Evolutionary conservation across 2,113 vertebrate genomes (phyloP), one percentile per base, ranked within the genome.

Genomic region (Lynx canadensis): DNA sequence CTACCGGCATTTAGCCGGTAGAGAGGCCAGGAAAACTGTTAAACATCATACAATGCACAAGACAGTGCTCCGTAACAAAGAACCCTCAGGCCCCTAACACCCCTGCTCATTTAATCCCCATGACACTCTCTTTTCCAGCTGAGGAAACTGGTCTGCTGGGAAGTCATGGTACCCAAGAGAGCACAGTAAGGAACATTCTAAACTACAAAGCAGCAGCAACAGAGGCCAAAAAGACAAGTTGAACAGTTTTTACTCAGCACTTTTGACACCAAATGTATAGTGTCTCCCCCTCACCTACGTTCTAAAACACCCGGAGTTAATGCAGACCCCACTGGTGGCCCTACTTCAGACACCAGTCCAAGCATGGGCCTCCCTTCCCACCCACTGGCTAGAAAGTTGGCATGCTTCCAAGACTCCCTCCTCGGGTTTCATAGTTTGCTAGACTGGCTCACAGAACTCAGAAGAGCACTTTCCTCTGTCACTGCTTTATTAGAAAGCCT

Each of bases 11-110:
- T 5, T 10, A 27, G 25, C 4, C 52, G 23, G 73, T 13, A 68
- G 74, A 68, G 74, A 36, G n/a, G 45, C 63, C 3, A 6, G 19
- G 48, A 31, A 31, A 60, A 29, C 19, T 0, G 3, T 23, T 3
- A 7, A n/a, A 14, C 5, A 9, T 57, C 23, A 11, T 4, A 21
- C 5, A 11, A 33, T 4, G 1, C 50, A 7, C 10, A 69, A 13
- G 18, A 60, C 2, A 12, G 23, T 7, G 13, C 16, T 18, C 83
- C 52, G 38, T 45, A 63, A 73, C 14, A 13, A 81, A 74, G 23
- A 45, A 15, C 4, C 52, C 18, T 66, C 41, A 12, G 33, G 50
- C 5, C 29, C 41, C 18, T 36, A 52, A 33, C 0, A 1, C 45
- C 27, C 2, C 31, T 3, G 10, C 48, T 41, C 21, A 10, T 33